Conservation (phyloP, 2,797 vertebrate species). For the Eidolon dupreanum region DNA sequence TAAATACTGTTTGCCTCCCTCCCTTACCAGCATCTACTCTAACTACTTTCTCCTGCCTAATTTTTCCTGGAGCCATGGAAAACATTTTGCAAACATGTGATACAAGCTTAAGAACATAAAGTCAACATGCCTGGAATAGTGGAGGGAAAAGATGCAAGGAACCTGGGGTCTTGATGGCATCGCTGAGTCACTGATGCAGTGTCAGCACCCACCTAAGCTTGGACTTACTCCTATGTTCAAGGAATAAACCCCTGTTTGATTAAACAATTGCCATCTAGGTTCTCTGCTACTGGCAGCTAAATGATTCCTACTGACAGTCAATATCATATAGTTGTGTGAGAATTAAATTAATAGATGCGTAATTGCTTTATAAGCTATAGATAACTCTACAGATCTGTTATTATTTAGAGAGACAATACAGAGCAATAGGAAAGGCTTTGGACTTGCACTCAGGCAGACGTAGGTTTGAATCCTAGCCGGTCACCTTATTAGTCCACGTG, state of each 20-base stretch:
- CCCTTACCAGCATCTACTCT: neutral
- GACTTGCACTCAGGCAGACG: neutral
- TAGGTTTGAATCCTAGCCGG: neutral
- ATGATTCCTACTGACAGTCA: neutral
- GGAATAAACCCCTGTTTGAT: neutral
- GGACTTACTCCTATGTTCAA: neutral
- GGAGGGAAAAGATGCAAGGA: neutral
- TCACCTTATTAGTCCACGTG: neutral
- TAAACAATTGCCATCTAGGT: neutral
- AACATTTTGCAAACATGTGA: neutral
- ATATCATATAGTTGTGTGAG: neutral
- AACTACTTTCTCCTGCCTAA: neutral
- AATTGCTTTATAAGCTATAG: neutral
- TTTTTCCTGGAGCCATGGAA: neutral
- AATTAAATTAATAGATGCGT: neutral
- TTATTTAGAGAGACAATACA: neutral
- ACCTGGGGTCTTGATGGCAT: neutral
- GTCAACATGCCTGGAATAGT: neutral
- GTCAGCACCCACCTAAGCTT: neutral
- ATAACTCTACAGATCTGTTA: neutral
- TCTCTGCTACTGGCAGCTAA: neutral
- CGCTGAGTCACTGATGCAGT: neutral
- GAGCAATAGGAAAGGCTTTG: neutral
- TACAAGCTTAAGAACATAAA: neutral
- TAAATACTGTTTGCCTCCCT: neutral